Evolutionary conservation across 2,888 invertebrate genomes (phyloP).

Genomic region (Drosophila longiperda): DNA sequence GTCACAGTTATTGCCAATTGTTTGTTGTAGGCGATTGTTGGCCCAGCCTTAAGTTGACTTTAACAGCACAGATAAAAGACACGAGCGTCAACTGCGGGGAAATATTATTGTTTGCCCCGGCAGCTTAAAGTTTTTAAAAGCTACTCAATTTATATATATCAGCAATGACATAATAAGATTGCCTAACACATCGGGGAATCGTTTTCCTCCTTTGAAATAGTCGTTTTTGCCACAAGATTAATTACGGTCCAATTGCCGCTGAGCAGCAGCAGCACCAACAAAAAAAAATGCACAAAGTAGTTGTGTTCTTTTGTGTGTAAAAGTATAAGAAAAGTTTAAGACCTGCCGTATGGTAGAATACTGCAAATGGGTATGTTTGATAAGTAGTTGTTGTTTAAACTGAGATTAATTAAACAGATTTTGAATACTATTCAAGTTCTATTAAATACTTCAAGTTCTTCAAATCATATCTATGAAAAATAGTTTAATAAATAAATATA

Average conservation of each 20-base stretch:
- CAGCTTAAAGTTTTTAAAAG: slow-evolving; percentile 50
- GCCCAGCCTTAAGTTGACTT: slow-evolving; percentile 57
- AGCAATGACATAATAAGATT: slow-evolving; percentile 43
- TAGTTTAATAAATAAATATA: background rate
- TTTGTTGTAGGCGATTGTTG: slow-evolving; percentile 48
- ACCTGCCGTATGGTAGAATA: slow-evolving; percentile 9
- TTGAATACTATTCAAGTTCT: background rate
- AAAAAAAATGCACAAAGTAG: slow-evolving; percentile 33
- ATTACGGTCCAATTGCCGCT: slow-evolving; percentile 67
- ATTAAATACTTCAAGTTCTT: background rate
- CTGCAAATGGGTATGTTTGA: background rate
- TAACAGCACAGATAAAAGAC: slow-evolving; percentile 52
- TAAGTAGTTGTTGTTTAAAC: background rate
- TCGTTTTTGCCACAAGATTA: slow-evolving; percentile 63
- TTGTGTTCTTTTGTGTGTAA: background rate
- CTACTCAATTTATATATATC: slow-evolving; percentile 5
- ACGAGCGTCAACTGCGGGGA: slow-evolving; percentile 24
- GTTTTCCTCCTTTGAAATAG: slow-evolving; percentile 14
- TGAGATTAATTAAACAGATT: background rate
- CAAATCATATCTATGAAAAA: background rate
- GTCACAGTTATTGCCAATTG: slow-evolving; percentile 53
- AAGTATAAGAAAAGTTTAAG: slow-evolving; percentile 57
- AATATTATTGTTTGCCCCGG: slow-evolving; percentile 17
- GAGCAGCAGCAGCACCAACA: slow-evolving; percentile 6
- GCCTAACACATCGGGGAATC: slow-evolving; percentile 47